These are phyloP conservation scores for Coelinius sp. DNA, from an alignment of 2,888 invertebrate genomes.

Conservation along the genomic window DNA sequence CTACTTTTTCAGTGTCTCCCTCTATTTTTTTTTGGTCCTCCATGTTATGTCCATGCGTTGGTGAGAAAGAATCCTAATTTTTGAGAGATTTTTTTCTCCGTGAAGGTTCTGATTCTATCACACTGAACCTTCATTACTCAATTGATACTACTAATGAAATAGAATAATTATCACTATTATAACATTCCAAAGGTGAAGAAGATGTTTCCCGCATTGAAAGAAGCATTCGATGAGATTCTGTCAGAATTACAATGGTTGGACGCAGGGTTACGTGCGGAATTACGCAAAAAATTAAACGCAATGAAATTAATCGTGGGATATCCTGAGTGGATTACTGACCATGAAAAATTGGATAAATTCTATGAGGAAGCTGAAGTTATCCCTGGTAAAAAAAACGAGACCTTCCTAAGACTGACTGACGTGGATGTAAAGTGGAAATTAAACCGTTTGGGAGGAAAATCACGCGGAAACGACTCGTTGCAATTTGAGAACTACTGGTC, in stretches of 20 bases:
- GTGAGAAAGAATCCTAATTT: too few species aligned
- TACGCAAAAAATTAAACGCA: conserved; percentile 78
- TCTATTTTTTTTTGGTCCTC: too few species aligned
- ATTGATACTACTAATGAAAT: neutral
- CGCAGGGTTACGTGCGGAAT: conserved; percentile 77
- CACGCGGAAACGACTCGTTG: conserved; percentile 80
- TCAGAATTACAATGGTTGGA: conserved; percentile 87
- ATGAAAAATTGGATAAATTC: conserved; percentile 78
- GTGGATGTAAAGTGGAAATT: conserved; percentile 75
- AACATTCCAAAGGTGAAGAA: conserved; percentile 74
- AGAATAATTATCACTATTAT: neutral
- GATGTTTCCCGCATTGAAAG: conserved; percentile 83
- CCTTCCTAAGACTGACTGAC: conserved; percentile 75
- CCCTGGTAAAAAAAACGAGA: conserved; percentile 76
- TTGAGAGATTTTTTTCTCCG: too few species aligned
- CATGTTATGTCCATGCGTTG: too few species aligned
- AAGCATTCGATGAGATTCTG: conserved; percentile 81
- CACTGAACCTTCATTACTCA: too few species aligned
- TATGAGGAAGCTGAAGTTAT: conserved; percentile 78
- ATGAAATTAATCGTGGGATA: conserved; percentile 86
- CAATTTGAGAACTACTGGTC: conserved; percentile 79
- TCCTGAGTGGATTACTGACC: conserved; percentile 83
- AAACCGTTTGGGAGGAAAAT: conserved; percentile 76
- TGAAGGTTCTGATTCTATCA: conserved; percentile 74
- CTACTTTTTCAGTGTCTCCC: too few species aligned